Base-by-base conservation (phyloP, 1,140 invertebrate species). In the Parapsyche elsis region DNA sequence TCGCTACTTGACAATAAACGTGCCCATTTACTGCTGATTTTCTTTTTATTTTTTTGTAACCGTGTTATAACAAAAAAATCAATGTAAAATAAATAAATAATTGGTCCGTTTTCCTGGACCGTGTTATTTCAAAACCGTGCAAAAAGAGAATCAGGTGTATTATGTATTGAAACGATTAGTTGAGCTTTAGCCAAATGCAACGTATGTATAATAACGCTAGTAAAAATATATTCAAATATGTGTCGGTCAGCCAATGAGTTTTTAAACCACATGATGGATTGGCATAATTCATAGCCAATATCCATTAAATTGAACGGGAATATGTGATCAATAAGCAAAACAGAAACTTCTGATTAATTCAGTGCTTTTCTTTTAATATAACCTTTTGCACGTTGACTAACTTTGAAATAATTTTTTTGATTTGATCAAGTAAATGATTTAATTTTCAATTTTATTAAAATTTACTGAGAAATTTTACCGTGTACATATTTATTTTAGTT, bases 231-330 rank as follows among this genome's bases (percentile, higher is more conserved):
- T 26, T 5, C 2, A 26, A 2, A 67, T 16, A 12, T 5, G 45
- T 46, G 5, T 5, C 45, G 45, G 45, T 46, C 45, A 12, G 10
- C 49, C 12, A 53, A 53, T 53, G 64, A 23, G 26, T 61, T 61
- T 67, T 23, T 5, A 24, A 24, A 67, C 12, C 21, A 26, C 10
- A 67, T 30, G 64, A 67, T 67, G 64, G 26, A 67, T 67, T 67
- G 64, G 64, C 64, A 67, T 26, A 67, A 23, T 67, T 23, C 64
- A 26, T 30, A 67, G 64, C 21, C 64, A 26, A 67, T 67, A 67
- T 67, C 23, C 64, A 67, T 67, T 67, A 67, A 67, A 67, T 67
- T 67, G 14, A 67, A 67, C 24, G 2, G 4, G 12, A 24, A 26
- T 23, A 64, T 23, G 24, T 67, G 64, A 67, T 67, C 24, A 23